Conservation (phyloP, 1,140 invertebrate species). For the Hormaphis cornu region DNA sequence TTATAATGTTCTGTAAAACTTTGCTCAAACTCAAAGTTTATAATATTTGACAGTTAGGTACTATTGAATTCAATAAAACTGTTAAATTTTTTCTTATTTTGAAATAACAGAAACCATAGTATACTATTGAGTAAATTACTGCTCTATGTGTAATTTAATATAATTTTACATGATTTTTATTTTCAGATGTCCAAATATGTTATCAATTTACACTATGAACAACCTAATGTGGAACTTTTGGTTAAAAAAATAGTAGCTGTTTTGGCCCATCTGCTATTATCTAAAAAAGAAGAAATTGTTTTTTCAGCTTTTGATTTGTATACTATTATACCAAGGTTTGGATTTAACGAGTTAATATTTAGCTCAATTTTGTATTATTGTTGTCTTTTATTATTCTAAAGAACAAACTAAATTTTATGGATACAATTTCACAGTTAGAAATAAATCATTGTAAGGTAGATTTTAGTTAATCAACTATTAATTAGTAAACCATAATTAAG, state of each 20-base stretch:
- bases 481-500: too few relatives aligned
- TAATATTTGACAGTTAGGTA: too few relatives aligned
- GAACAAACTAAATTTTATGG: too few relatives aligned
- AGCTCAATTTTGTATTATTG: too few relatives aligned
- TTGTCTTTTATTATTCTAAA: too few relatives aligned
- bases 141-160: background rate
- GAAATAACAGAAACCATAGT: background rate
- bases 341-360: too few relatives aligned
- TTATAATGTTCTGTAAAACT: background rate
- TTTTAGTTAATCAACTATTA: too few relatives aligned
- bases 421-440: too few relatives aligned
- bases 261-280: background rate
- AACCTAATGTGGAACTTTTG: background rate
- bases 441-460: too few relatives aligned
- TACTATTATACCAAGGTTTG: background rate
- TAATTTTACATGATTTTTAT: background rate
- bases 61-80: too few relatives aligned
- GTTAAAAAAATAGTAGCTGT: background rate
- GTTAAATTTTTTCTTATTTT: too few relatives aligned
- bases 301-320: conserved; percentile 1
- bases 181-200: background rate
- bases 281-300: background rate
- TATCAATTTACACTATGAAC: background rate
- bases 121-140: background rate
- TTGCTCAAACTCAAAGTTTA: background rate